Base-by-base conservation (phyloP, 2,797 vertebrate genomes). In the Pelodytes ibericus region DNA sequence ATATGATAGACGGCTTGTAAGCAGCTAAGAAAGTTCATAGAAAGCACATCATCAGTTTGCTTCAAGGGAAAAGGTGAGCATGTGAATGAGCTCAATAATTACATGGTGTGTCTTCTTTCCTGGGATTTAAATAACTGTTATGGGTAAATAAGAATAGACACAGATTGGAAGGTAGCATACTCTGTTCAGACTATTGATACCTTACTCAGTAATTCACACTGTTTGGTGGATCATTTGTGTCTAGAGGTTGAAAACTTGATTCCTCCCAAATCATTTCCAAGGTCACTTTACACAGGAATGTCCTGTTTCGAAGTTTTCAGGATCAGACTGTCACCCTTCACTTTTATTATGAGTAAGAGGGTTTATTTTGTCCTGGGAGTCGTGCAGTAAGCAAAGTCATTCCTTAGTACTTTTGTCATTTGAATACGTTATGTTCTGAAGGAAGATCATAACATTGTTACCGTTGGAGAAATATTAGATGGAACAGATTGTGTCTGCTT, bases 361-460 rank as follows among this genome's bases (percentile, higher is more conserved):
- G n/a, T 0, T 57, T 33, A 71, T 65, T 72, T 31, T 66, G 75
- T 24, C 75, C 68, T 71, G 68, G 56, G 61, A 71, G 49, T n/a
- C 13, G 29, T 4, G 2, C 25, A 51, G 41, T 24, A 24, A 41
- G 29, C 27, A 18, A 24, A 41, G 3, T 7, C 9, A 4, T 20
- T 69, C 63, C 66, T 16, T 36, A 47, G 44, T 25, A 61, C 41
- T 11, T 31, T 61, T 18, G 59, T 33, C 4, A 24, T 33, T 16
- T 33, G 9, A 58, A 65, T 64, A 77, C 68, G 36, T 26, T 7
- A 29, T 77, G 75, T 77, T 64, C 75, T 30, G 6, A 18, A 0
- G 59, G n/a, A 27, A 36, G 20, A 65, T 26, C 60, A 65, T 53
- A 77, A 77, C 75, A 71, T 0, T 16, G 26, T 25, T 24, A 18